These are phyloP conservation scores for Arenicola marina DNA, from an alignment of 2,888 invertebrate genomes.

Conservation along the genomic window DNA sequence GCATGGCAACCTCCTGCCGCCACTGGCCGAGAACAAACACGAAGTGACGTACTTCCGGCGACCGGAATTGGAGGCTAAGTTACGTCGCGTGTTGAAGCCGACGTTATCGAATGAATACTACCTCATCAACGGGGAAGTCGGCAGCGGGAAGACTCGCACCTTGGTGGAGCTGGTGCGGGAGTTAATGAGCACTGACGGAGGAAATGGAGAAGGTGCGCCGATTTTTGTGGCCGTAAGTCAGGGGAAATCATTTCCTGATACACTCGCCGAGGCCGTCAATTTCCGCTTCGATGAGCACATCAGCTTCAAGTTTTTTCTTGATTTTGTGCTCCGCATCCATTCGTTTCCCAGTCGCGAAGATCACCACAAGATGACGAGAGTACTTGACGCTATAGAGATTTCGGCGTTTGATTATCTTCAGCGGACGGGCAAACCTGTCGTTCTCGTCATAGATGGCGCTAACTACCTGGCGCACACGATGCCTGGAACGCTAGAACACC, in stretches of 20 bases:
- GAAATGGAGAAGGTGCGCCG: conserved; percentile 24
- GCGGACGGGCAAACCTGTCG: conserved; percentile 20
- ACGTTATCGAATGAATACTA: conserved; percentile 27
- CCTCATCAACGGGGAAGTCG: conserved; percentile 33
- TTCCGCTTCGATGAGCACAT: conserved; percentile 36
- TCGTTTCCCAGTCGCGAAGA: conserved; percentile 28
- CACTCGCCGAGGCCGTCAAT: conserved; percentile 27
- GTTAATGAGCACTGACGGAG: conserved; percentile 16
- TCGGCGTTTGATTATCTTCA: conserved; percentile 25
- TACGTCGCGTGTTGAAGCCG: not conserved
- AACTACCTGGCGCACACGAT: conserved; percentile 12
- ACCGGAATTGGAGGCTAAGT: not conserved
- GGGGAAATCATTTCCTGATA: conserved; percentile 32
- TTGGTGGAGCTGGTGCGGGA: conserved; percentile 26
- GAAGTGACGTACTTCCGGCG: conserved; percentile 24
- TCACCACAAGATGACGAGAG: conserved; percentile 19
- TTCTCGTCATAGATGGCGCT: conserved; percentile 34
- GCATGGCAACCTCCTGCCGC: conserved; percentile 28
- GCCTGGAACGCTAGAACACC: conserved; percentile 21
- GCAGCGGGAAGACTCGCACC: conserved; percentile 32
- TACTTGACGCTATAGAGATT: conserved; percentile 33
- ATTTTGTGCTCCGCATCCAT: conserved; percentile 28
- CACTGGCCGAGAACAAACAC: conserved; percentile 23
- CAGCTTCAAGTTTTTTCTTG: conserved; percentile 27
- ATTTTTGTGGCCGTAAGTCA: conserved; percentile 28